A percentile compares a stretch with the other conserved stretches of the same genome.
Evolutionary conservation across 2,113 vertebrate genomes (phyloP).

Genomic region (Cyprinodon variegatus): DNA sequence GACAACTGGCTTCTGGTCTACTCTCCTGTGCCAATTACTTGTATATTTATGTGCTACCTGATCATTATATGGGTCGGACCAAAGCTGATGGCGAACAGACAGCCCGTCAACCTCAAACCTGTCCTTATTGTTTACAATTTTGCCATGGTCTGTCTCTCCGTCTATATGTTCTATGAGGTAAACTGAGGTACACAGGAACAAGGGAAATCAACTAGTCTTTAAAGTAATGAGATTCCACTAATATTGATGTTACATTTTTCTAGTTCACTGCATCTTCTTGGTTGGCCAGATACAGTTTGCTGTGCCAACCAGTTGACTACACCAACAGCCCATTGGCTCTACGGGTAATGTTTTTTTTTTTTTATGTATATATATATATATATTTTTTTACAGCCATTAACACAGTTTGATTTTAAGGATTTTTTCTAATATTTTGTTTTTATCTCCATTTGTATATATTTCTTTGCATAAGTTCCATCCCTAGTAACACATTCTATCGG

Average conservation of each 20-base stretch:
- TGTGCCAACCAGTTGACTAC: constrained; percentile 79
- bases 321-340: constrained; percentile 65
- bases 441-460: too few relatives aligned
- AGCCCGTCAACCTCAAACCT: constrained; percentile 60
- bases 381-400: background rate
- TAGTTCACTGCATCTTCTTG: constrained; percentile 79
- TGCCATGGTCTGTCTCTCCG: constrained; percentile 66
- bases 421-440: too few relatives aligned
- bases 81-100: constrained; percentile 19
- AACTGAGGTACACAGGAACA: background rate
- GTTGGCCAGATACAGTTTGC: constrained; percentile 74
- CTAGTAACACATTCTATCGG: too few relatives aligned
- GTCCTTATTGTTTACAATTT: constrained; percentile 68
- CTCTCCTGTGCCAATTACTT: constrained; percentile 62
- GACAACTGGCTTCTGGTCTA: constrained; percentile 68
- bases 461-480: too few relatives aligned
- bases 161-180: constrained; percentile 80
- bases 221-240: too few relatives aligned
- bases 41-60: constrained; percentile 70
- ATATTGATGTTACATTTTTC: constrained; percentile 43
- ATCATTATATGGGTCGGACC: constrained; percentile 64
- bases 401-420: background rate
- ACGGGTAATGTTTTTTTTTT: constrained; percentile 55
- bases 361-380: background rate
- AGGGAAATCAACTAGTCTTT: background rate